Conservation (phyloP, 2,113 vertebrate genomes). For the Engystomops pustulosus region DNA sequence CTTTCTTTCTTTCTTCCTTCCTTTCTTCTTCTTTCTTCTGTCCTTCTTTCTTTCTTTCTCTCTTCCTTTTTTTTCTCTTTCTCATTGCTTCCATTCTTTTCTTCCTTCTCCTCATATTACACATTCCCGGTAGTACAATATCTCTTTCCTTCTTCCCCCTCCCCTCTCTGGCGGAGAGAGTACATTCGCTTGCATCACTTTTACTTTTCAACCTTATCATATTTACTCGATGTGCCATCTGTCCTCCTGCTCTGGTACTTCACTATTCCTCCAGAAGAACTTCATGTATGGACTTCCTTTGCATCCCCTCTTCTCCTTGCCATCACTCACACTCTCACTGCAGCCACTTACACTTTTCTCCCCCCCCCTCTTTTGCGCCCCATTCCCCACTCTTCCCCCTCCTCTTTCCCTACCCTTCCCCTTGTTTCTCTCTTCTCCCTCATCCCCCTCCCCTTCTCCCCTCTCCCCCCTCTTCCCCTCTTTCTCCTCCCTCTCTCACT, state of each 20-base stretch:
- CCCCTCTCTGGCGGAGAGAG: background rate
- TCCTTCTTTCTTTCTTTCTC: background rate
- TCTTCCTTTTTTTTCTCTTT: background rate
- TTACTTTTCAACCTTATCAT: slow-evolving; percentile 30
- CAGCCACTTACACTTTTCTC: background rate
- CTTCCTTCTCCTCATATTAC: background rate
- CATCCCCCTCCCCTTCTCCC: slow-evolving; percentile 7
- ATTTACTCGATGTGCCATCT: slow-evolving; percentile 14
- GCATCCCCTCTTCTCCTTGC: background rate
- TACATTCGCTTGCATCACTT: slow-evolving; percentile 4
- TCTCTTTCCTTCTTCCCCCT: background rate
- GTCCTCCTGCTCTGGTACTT: slow-evolving; percentile 4
- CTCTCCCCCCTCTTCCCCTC: slow-evolving; percentile 1
- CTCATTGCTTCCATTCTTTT: background rate
- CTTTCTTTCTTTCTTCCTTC: background rate
- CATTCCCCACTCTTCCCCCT: slow-evolving; percentile 9
- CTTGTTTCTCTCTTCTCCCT: slow-evolving; percentile 22
- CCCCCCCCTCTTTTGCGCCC: background rate
- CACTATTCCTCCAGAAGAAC: background rate
- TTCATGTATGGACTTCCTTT: background rate
- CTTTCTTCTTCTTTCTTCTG: background rate
- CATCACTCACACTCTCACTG: background rate
- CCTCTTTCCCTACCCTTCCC: slow-evolving; percentile 36
- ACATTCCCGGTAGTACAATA: slow-evolving; percentile 7
- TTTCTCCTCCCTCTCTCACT: slow-evolving; percentile 22